phyloP scores from a whole-genome alignment of 1,140 invertebrate genomes.

The Solenopsis fugax region DNA sequence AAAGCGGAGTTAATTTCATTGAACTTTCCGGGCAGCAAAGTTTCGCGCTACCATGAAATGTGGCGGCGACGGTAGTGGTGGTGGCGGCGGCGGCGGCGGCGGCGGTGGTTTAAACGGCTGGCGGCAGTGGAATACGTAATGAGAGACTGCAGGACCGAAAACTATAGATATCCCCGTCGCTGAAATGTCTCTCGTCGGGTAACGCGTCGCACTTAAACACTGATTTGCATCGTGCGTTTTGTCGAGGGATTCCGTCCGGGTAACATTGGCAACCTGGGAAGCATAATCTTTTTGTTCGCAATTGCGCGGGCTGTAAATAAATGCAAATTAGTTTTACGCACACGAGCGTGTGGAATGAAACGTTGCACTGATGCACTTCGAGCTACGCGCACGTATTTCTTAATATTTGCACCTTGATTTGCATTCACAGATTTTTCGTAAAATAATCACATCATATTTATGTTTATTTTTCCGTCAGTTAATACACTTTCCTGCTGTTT shows the following conservation, averaged over 20 bases:
- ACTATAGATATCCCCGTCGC: constrained; percentile 71
- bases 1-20: constrained; percentile 84
- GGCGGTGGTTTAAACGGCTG: constrained; percentile 73
- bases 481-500: background rate
- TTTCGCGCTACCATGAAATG: constrained; percentile 79
- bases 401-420: background rate
- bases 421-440: background rate
- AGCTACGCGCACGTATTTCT: background rate
- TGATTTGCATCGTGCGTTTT: constrained; percentile 59
- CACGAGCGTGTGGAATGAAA: background rate
- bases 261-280: constrained; percentile 3
- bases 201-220: constrained; percentile 47
- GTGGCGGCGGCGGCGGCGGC: background rate
- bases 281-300: constrained; percentile 39
- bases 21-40: constrained; percentile 81
- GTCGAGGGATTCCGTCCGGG: constrained; percentile 18
- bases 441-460: background rate
- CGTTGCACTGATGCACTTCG: background rate
- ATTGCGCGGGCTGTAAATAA: constrained; percentile 30
- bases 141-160: constrained; percentile 72
- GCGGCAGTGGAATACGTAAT: constrained; percentile 80
- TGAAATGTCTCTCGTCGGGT: constrained; percentile 46
- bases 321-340: constrained; percentile 43
- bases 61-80: background rate
- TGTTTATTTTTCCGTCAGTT: constrained; percentile 3